Evolutionary conservation across 2,888 invertebrate genomes (phyloP).

Genomic region (Lasioglossum morio): DNA sequence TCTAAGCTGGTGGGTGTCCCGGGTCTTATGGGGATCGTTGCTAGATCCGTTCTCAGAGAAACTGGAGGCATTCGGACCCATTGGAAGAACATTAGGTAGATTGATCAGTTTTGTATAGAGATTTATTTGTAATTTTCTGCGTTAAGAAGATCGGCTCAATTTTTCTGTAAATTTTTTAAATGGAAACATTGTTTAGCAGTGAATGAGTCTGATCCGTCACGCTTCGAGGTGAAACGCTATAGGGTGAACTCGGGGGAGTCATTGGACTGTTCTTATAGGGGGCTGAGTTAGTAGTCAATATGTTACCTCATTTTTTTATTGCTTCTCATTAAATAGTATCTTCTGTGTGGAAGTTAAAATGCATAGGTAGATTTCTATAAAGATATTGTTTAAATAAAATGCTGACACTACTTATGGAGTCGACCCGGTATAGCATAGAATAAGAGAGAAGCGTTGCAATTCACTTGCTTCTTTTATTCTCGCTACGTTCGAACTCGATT

Average conservation of each 20-base stretch:
- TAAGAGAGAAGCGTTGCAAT: not conserved
- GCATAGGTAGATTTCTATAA: not conserved
- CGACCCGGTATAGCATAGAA: not conserved
- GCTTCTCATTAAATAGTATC: not conserved
- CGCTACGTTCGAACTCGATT: not conserved
- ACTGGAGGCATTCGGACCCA: not conserved
- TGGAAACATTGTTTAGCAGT: no score
- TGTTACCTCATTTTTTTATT: not conserved
- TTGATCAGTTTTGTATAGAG: not conserved
- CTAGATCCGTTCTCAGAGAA: not conserved
- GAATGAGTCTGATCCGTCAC: no score
- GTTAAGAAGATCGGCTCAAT: no score
- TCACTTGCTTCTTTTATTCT: not conserved
- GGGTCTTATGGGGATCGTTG: not conserved
- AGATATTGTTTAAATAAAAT: not conserved
- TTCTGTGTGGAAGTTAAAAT: not conserved
- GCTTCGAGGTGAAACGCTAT: no score
- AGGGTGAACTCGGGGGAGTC: no score
- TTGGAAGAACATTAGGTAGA: not conserved
- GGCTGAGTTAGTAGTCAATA: not conserved
- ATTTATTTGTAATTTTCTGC: not conserved
- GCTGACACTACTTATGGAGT: not conserved
- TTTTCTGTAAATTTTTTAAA: no score
- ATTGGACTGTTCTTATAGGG: not conserved
- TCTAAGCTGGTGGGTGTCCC: not conserved